Conservation (phyloP, 2,113 vertebrate genomes). For the Gymnogyps californianus region DNA sequence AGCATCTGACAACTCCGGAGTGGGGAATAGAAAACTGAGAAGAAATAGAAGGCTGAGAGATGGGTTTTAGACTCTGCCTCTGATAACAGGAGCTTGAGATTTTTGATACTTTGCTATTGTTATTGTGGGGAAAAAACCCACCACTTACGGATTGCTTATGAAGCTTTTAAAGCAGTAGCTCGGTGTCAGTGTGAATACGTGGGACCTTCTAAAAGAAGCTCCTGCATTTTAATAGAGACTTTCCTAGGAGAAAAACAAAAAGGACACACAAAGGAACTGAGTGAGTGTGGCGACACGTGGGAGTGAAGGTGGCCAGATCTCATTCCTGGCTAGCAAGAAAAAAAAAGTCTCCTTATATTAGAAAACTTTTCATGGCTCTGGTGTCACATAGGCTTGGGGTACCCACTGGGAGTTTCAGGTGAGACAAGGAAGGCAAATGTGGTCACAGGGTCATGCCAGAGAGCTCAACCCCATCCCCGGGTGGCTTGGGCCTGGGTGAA, state of each 20-base stretch:
- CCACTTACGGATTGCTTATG: background rate
- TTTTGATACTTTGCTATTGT: conserved; percentile 36
- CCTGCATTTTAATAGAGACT: background rate
- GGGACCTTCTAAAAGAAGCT: background rate
- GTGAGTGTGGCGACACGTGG: background rate
- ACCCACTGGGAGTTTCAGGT: background rate
- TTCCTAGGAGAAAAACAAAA: background rate
- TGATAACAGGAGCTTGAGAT: conserved; percentile 41
- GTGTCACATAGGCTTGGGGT: background rate
- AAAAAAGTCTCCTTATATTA: background rate
- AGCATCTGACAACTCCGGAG: conserved; percentile 63
- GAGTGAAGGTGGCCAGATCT: background rate
- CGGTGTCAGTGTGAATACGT: background rate
- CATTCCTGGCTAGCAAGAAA: background rate
- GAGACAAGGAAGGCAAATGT: background rate
- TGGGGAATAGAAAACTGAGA: conserved; percentile 46
- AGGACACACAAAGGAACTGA: background rate
- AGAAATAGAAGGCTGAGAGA: conserved; percentile 31
- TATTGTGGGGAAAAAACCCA: background rate
- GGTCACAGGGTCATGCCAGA: background rate
- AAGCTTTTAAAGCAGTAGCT: conserved; percentile 7
- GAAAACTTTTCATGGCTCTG: background rate
- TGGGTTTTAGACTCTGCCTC: conserved; percentile 30
- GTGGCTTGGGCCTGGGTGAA: background rate
- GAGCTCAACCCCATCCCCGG: background rate